phyloP scores from a whole-genome alignment of 2,888 invertebrate genomes.

The Proisotoma minuta region DNA sequence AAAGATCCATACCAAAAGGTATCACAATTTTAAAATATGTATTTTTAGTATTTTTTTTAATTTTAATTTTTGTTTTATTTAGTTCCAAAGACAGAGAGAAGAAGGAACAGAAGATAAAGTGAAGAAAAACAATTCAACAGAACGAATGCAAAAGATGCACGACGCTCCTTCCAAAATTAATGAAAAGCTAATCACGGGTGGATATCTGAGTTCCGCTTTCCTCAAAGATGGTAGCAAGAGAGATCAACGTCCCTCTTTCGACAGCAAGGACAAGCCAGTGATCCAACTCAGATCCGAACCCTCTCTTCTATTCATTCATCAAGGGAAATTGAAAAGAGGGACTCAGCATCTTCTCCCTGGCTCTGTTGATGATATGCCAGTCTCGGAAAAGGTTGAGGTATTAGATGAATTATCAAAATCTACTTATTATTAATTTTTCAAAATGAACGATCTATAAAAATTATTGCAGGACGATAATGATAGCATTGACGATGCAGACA shows the following conservation, averaged over 20 bases:
- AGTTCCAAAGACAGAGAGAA: neutral
- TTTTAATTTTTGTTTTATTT: neutral
- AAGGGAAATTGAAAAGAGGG: conserved; percentile 3
- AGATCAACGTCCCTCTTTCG: neutral
- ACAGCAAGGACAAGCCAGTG: neutral
- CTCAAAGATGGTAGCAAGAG: neutral
- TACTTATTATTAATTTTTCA: too few relatives aligned
- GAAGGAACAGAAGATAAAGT: neutral
- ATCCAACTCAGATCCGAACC: neutral
- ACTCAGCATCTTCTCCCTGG: too few relatives aligned
- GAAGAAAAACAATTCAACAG: conserved; percentile 8
- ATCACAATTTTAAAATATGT: neutral
- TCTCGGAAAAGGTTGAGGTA: too few relatives aligned
- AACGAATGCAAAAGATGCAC: neutral
- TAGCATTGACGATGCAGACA: conserved; percentile 11
- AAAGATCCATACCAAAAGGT: conserved; percentile 58
- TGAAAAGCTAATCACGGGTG: neutral
- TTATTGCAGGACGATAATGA: too few relatives aligned
- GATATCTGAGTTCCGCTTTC: neutral
- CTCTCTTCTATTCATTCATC: neutral
- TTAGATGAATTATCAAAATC: too few relatives aligned
- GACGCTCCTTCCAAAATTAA: neutral
- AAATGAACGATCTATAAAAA: too few relatives aligned
- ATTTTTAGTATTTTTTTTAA: neutral
- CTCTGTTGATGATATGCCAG: too few relatives aligned